Conservation (phyloP, 2,888 invertebrate genomes). For the Acheta domesticus region DNA sequence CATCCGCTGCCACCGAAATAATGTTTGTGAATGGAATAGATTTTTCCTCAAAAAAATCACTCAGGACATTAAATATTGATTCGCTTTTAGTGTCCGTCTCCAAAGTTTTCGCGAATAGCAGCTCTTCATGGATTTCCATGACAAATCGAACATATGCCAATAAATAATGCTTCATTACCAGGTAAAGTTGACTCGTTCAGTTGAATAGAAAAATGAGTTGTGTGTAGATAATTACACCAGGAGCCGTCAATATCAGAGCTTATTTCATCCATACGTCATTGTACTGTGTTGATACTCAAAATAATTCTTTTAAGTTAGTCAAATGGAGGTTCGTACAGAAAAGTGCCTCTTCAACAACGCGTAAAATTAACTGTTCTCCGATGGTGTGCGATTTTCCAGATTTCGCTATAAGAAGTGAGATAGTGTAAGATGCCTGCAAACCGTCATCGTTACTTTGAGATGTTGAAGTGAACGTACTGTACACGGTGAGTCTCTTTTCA, state of each 20-base stretch:
- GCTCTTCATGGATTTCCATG: background rate
- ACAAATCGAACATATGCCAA: background rate
- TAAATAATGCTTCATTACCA: background rate
- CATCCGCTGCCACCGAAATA: conserved; percentile 43
- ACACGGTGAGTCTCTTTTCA: conserved; percentile 34
- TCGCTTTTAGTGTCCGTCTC: background rate
- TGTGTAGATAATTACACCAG: conserved; percentile 41
- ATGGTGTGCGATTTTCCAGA: conserved; percentile 42
- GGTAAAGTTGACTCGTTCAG: conserved; percentile 44
- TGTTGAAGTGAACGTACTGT: conserved; percentile 38
- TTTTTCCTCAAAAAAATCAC: background rate
- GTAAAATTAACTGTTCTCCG: conserved; percentile 44
- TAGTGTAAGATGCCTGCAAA: conserved; percentile 39
- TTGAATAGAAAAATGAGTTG: conserved; percentile 46
- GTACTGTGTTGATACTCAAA: conserved; percentile 43
- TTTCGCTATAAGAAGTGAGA: conserved; percentile 41
- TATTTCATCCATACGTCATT: conserved; percentile 43
- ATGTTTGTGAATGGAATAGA: conserved; percentile 36
- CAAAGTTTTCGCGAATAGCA: background rate
- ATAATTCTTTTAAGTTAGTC: conserved; percentile 42
- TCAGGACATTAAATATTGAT: background rate
- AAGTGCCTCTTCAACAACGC: conserved; percentile 43
- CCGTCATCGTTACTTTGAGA: conserved; percentile 39
- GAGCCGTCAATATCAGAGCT: conserved; percentile 42
- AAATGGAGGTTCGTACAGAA: conserved; percentile 42